phyloP scores from a whole-genome alignment of 2,113 vertebrate species.

The Megaleporinus macrocephalus region DNA sequence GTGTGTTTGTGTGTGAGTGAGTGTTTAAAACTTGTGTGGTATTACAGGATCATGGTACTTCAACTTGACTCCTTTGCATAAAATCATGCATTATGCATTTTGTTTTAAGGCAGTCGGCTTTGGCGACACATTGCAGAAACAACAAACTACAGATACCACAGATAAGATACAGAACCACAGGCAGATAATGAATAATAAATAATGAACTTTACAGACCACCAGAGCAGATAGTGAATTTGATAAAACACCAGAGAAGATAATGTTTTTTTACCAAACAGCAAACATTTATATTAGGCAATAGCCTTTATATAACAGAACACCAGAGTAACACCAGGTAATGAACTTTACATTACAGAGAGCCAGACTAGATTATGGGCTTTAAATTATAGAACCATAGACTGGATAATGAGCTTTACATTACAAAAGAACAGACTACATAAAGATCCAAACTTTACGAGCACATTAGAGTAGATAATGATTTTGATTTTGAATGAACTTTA shows the following conservation, averaged over 20 bases:
- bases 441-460: too few species aligned
- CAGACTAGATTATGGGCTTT: neutral
- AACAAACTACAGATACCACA: neutral
- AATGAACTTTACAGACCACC: neutral
- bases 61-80: neutral
- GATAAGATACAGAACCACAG: neutral
- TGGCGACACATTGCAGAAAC: neutral
- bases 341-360: neutral
- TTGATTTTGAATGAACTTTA: neutral
- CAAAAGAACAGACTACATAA: neutral
- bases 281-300: too few species aligned
- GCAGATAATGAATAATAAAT: neutral
- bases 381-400: neutral
- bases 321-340: neutral
- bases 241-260: too few species aligned
- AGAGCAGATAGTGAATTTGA: neutral
- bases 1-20: too few species aligned
- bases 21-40: slow-evolving; percentile 16
- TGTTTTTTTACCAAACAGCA: too few species aligned
- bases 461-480: too few species aligned
- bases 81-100: neutral
- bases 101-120: neutral
- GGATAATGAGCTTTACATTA: neutral
- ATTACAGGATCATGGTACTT: neutral
- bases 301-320: too few species aligned